Percentiles rank a stretch among this genome's conserved stretches.
These are phyloP conservation scores for Ephydatia muelleri DNA, from an alignment of 37 sponge, comb jelly and placozoan species.

Conservation along the genomic window DNA sequence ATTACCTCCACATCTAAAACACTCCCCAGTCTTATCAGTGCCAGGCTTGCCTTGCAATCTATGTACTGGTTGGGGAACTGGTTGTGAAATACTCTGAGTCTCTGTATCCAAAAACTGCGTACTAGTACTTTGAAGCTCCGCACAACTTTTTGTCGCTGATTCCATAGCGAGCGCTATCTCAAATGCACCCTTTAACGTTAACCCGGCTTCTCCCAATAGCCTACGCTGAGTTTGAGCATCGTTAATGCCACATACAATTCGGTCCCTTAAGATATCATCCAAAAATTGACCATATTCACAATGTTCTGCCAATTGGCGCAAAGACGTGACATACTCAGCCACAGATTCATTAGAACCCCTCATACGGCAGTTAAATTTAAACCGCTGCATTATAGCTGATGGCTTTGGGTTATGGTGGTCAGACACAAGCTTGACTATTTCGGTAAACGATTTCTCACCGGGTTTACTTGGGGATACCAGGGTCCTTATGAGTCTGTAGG, in stretches of 20 bases:
- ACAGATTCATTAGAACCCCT: slow-evolving; percentile 34
- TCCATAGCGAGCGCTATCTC: slow-evolving; percentile 25
- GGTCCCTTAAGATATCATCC: slow-evolving; percentile 37
- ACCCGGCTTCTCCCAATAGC: slow-evolving; percentile 6
- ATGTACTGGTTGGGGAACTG: too few relatives aligned
- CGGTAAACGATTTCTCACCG: slow-evolving; percentile 24
- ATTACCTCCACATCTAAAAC: slow-evolving; percentile 35
- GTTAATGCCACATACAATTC: slow-evolving; percentile 44
- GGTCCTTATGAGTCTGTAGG: slow-evolving; percentile 16
- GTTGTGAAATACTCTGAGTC: not conserved
- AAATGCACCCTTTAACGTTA: slow-evolving; percentile 19
- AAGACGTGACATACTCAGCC: slow-evolving; percentile 24
- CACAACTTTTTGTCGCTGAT: slow-evolving; percentile 21
- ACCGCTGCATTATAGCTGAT: slow-evolving; percentile 33
- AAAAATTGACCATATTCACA: slow-evolving; percentile 27
- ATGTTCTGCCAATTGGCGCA: slow-evolving; percentile 17
- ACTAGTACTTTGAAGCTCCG: too few relatives aligned
- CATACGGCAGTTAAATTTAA: slow-evolving; percentile 26
- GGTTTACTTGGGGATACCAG: slow-evolving; percentile 32
- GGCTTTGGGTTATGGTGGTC: slow-evolving; percentile 40
- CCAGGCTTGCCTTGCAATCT: not conserved
- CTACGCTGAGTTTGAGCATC: slow-evolving; percentile 20
- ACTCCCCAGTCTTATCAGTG: not conserved
- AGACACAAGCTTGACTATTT: slow-evolving; percentile 23
- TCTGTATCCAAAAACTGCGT: not conserved